Conservation (phyloP, 2,797 vertebrate species). For the Anguilla pacifica region DNA sequence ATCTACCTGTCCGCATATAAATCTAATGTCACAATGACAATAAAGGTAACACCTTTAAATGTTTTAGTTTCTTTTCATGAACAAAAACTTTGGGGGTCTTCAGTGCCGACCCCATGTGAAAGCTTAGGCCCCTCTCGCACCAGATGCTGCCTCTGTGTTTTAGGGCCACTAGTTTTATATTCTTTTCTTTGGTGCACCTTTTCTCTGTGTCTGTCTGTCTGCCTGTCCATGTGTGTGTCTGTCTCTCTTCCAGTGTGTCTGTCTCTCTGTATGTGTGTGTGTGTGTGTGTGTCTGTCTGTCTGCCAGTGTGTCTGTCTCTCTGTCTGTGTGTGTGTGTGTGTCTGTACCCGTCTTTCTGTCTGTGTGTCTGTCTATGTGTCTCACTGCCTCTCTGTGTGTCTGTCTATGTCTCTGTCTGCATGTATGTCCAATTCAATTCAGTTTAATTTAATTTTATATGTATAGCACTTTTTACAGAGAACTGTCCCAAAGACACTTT, state of each 20-base stretch:
- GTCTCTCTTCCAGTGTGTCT: not conserved
- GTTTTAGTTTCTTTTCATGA: not conserved
- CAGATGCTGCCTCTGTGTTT: not conserved
- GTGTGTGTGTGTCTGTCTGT: not conserved
- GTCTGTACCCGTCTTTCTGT: not conserved
- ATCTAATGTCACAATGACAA: not conserved
- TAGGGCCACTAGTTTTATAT: not conserved
- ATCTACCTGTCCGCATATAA: not conserved
- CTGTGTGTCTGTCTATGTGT: too few species aligned
- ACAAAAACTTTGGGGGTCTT: not conserved
- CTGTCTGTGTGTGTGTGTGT: constrained; percentile 11
- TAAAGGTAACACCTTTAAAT: not conserved
- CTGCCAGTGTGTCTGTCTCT: too few species aligned
- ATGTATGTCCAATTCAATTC: too few species aligned
- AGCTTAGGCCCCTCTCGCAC: not conserved
- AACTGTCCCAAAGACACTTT: too few species aligned
- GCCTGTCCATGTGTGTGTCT: not conserved
- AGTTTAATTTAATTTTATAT: too few species aligned
- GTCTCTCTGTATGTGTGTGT: constrained; percentile 44
- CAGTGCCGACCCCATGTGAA: too few species aligned
- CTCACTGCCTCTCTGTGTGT: too few species aligned
- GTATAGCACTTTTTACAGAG: too few species aligned
- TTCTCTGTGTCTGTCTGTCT: constrained; percentile 31
- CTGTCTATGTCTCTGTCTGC: too few species aligned
- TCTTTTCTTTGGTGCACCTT: not conserved